Conservation (phyloP, 1,140 invertebrate species). For the Listronotus oregonensis region DNA sequence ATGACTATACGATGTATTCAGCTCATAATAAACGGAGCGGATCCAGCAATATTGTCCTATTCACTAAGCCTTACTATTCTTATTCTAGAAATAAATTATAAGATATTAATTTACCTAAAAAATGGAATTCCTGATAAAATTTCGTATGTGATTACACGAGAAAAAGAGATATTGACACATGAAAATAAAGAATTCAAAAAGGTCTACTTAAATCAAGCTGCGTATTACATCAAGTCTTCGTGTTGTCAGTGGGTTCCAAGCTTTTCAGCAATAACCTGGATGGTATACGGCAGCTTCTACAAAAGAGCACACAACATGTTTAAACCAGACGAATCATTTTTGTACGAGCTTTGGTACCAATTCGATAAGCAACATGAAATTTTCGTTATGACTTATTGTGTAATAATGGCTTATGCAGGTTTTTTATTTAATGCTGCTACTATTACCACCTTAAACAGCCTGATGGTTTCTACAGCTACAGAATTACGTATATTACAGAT, state of each 20-base stretch:
- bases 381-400: background rate
- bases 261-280: background rate
- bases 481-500: constrained; percentile 8
- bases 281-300: background rate
- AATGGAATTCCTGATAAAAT: constrained; percentile 8
- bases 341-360: constrained; percentile 11
- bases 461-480: constrained; percentile 4
- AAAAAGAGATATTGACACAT: background rate
- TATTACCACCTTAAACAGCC: background rate
- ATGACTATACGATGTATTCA: background rate
- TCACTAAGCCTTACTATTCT: background rate
- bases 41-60: background rate
- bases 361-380: background rate
- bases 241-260: background rate
- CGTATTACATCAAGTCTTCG: background rate
- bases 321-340: background rate
- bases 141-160: background rate
- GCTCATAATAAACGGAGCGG: background rate
- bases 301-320: constrained; percentile 4
- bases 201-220: background rate
- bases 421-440: constrained; percentile 4
- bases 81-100: background rate
- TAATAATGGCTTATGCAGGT: background rate
- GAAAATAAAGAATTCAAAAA: background rate
- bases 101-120: constrained; percentile 9